Evolutionary conservation across 2,888 invertebrate genomes (phyloP), one percentile per base, ranked within the genome.

Genomic region (Parthenolecanium corni): DNA sequence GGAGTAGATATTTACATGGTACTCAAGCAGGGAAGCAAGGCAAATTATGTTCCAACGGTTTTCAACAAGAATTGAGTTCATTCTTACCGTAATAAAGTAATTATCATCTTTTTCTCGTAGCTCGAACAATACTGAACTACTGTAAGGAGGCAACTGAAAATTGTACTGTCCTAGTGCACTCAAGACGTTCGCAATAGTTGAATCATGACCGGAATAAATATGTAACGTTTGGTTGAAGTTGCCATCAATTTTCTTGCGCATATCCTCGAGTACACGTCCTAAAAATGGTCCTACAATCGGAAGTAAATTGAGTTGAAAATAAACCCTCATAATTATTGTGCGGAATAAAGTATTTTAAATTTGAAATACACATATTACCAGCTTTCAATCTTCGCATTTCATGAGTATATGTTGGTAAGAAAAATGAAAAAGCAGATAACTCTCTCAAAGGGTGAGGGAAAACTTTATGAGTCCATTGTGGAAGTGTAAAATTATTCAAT

Each of bases 201-300:
- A 80, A 71, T 89, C 88, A 70, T 89, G 88, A 0, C 83, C 86
- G 0, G 82, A 78, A 69, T 83, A 86, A 62, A 84, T 76, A 67
- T 76, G 81, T 62, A 84, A 76, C 72, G 82, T 84, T 9, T 1
- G 58, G 51, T 56, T 67, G 66, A 11, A 58, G 24, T 47, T 57
- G 20, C 20, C 49, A 20, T 42, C 20, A 40, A 40, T 38, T 58
- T 66, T 66, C 1, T 5, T 14, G 11, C 49, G 31, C 64, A 64
- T 62, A 21, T 68, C 65, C 2, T 66, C 31, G 24, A 67, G 40
- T 23, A 69, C 65, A 25, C 66, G 65, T 42, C 67, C 67, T n/a
- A 69, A 42, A 4, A 69, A 52, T n/a, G 66, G 68, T 52, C 69
- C 69, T 69, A 44, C 38, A 61, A 65, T 53, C 20, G 21, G 20